A percentile compares a stretch with the other conserved stretches of the same genome.
Evolutionary conservation across 1,140 invertebrate genomes (phyloP).

Genomic region (Subanguina moxae): DNA sequence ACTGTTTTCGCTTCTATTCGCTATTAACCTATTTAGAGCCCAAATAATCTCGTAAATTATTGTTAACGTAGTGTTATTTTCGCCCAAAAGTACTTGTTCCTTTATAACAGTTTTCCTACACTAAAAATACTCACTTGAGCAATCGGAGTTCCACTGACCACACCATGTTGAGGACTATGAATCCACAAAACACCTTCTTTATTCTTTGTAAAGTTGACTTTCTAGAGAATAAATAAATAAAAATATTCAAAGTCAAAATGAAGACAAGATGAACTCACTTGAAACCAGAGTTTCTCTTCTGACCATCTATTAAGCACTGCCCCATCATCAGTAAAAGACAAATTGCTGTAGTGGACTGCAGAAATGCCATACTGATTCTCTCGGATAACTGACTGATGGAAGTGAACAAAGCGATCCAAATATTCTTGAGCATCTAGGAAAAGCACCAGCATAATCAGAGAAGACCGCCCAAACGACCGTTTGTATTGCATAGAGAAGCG

Average conservation of each 20-base stretch:
- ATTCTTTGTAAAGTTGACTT: slow-evolving; percentile 56
- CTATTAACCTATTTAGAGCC: too few species aligned
- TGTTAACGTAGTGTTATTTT: too few species aligned
- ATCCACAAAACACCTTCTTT: slow-evolving; percentile 58
- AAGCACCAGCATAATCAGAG: slow-evolving; percentile 51
- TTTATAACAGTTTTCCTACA: too few species aligned
- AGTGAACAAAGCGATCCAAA: slow-evolving; percentile 52
- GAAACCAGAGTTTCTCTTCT: slow-evolving; percentile 57
- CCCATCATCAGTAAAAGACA: slow-evolving; percentile 45
- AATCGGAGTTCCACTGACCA: slow-evolving; percentile 60
- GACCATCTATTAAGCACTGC: slow-evolving; percentile 53
- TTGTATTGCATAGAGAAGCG: slow-evolving; percentile 75
- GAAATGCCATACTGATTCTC: slow-evolving; percentile 58
- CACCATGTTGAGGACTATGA: slow-evolving; percentile 58
- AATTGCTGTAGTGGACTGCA: slow-evolving; percentile 56
- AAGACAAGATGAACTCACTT: slow-evolving; percentile 8
- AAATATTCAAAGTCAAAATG: too few species aligned
- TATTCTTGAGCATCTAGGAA: slow-evolving; percentile 58
- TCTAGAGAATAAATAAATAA: background rate
- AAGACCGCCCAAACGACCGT: slow-evolving; percentile 66
- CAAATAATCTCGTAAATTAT: too few species aligned
- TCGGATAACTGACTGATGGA: slow-evolving; percentile 48
- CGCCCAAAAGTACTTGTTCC: too few species aligned
- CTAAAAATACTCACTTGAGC: slow-evolving; percentile 51
- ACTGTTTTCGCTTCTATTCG: too few species aligned